Conservation (phyloP, 2,797 vertebrate genomes). For the Acanthornis magna region DNA sequence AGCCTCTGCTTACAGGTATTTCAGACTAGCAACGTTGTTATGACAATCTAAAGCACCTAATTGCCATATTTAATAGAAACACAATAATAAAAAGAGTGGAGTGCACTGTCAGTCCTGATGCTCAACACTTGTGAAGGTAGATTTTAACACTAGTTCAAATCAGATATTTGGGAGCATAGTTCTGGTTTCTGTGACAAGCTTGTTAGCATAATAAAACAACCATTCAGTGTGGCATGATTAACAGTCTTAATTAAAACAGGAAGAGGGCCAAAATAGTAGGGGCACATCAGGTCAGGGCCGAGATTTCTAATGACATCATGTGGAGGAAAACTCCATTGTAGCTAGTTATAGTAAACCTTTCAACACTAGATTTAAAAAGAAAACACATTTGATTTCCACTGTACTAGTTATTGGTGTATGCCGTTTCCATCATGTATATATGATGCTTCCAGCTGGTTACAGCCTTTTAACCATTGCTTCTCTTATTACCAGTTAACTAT, state of each 20-base stretch:
- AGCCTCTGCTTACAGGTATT: background rate
- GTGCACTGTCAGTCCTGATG: background rate
- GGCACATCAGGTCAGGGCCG: background rate
- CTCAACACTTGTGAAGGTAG: background rate
- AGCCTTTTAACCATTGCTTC: background rate
- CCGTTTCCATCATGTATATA: background rate
- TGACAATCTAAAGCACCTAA: background rate
- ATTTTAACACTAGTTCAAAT: background rate
- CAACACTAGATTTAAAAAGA: background rate
- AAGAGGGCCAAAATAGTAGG: slow-evolving; percentile 6
- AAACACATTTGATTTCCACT: background rate
- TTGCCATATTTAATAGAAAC: background rate
- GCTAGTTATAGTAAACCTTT: background rate
- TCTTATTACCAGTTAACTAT: background rate
- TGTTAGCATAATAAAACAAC: background rate
- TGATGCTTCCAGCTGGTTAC: background rate
- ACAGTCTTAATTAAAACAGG: slow-evolving; percentile 22
- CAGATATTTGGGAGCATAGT: background rate
- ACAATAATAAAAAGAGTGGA: background rate
- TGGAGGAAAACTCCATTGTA: background rate
- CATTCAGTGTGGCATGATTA: background rate
- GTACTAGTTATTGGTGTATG: background rate
- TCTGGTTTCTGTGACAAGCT: background rate
- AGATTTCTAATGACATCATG: background rate
- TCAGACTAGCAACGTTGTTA: background rate